Base-by-base conservation (phyloP, 2,888 invertebrate genomes). In the Clanis bilineata region DNA sequence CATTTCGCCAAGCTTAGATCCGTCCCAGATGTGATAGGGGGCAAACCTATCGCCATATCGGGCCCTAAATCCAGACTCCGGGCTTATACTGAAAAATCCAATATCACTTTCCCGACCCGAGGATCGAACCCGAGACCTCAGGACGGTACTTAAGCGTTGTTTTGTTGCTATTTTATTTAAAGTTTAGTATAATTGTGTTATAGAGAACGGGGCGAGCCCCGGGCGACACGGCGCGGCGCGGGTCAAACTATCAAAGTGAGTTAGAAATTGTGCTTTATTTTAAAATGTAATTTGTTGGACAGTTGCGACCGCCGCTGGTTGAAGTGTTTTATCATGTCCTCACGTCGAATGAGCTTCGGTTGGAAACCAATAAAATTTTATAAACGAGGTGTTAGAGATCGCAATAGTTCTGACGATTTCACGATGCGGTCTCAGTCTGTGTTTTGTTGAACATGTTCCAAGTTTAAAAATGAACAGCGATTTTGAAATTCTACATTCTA, bases 161-260 rank as follows among this genome's bases (percentile, higher is more conserved):
- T 21, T 6, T 47, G 39, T 9, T n/a, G 22, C 22, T 9, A 22
- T 55, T 55, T 38, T 18, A 51, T 32, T 21, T 55, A n/a, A 36
- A 15, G 38, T 36, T 56, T 22, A 56, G 23, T 39, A n/a, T 56
- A 56, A 56, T 39, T 56, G 51, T 51, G 21, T 51, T 51, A 51
- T 32, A 32, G 51, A n/a, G 28, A 28, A 28, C 32, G 18, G 51
- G 18, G 21, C 44, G 22, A 28, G 32, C 51, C 51, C 12, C 51
- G 51, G 28, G 51, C 51, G 32, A 18, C 32, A 23, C 28, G 51
- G 32, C 32, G 10, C n/a, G n/a, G n/a, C 44, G 10, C 51, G 51
- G 51, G 51, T 51, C 51, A 51, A 51, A 51, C 51, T 51, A 51
- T 51, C 18, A 4, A 6, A 32, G 18, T 32, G 51, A 32, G 51